phyloP scores from a whole-genome alignment of 2,797 vertebrate species.

The Furcifer pardalis region DNA sequence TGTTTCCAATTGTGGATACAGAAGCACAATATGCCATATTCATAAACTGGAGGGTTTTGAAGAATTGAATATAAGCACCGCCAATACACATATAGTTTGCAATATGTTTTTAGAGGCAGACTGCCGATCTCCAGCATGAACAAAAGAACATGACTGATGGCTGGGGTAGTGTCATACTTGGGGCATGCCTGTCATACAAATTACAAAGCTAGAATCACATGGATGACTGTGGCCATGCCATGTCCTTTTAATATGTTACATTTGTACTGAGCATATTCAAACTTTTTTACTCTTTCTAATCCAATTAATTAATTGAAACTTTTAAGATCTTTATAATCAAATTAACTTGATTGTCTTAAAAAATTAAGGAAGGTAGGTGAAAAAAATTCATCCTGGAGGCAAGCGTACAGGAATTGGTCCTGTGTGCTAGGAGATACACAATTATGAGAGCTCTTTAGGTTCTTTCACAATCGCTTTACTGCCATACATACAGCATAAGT shows the following conservation, averaged over 20 bases:
- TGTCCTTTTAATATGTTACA: not conserved
- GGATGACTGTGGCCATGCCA: not conserved
- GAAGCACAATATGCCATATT: no score
- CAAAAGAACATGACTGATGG: not conserved
- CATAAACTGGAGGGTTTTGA: no score
- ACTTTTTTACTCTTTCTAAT: not conserved
- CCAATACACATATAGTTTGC: not conserved
- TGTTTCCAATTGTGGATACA: no score
- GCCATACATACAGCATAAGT: not conserved
- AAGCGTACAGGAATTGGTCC: not conserved
- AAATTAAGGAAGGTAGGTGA: not conserved
- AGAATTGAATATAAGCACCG: no score
- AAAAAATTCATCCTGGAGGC: not conserved
- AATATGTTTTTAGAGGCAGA: not conserved
- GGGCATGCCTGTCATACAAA: not conserved
- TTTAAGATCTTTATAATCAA: not conserved
- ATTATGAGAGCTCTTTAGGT: not conserved
- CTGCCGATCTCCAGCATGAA: not conserved
- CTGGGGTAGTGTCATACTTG: not conserved
- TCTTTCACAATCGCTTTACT: not conserved
- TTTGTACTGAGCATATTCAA: not conserved
- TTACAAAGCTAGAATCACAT: not conserved
- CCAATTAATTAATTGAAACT: no score
- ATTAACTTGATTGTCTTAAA: not conserved
- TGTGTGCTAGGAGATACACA: not conserved